Evolutionary conservation across 1,140 invertebrate genomes (phyloP).

Genomic region (Papilio polytes): DNA sequence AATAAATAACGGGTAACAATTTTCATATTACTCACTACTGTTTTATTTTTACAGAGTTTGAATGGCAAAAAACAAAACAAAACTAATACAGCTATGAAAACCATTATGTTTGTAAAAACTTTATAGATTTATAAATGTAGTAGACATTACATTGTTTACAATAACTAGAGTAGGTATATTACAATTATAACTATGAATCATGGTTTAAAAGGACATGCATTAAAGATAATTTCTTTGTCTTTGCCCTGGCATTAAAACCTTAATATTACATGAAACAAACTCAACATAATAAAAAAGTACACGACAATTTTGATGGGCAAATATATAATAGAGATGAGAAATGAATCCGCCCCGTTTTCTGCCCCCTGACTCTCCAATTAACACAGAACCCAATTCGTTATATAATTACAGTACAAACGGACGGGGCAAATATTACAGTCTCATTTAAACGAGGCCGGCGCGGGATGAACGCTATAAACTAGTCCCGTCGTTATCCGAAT

Average conservation of each 20-base stretch:
- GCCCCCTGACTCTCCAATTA: not conserved
- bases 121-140: not conserved
- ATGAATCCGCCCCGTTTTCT: not conserved
- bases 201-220: no score
- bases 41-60: conserved; percentile 1
- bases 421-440: not conserved
- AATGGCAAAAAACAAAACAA: not conserved
- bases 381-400: conserved; percentile 18
- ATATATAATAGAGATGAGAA: not conserved
- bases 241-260: not conserved
- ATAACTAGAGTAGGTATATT: not conserved
- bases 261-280: no score
- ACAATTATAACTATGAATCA: not conserved
- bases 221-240: not conserved
- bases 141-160: not conserved
- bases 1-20: not conserved
- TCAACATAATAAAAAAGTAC: no score
- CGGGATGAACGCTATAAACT: conserved; percentile 20
- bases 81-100: not conserved
- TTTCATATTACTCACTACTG: not conserved
- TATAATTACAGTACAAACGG: conserved; percentile 10
- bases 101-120: not conserved
- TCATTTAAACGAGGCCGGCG: not conserved
- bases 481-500: conserved; percentile 1
- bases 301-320: not conserved